Evolutionary conservation across 2,888 invertebrate genomes (phyloP).

Genomic region (Apodemia hepburni): DNA sequence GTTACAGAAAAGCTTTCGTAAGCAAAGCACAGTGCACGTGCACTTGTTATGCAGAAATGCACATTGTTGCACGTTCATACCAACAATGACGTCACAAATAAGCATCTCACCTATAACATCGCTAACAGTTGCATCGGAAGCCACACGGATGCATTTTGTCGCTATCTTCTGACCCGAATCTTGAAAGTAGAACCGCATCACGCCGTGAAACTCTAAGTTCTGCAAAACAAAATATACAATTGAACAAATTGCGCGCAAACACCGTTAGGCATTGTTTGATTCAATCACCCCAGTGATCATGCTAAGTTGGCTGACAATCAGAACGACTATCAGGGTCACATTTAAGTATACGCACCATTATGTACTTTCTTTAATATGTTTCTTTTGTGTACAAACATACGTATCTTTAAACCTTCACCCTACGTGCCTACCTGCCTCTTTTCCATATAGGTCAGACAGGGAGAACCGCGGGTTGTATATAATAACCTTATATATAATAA

Average conservation of each 20-base stretch:
- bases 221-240: constrained; percentile 61
- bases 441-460: too few relatives aligned
- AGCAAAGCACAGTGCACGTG: not conserved
- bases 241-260: constrained; percentile 18
- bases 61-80: constrained; percentile 3
- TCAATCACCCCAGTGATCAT: constrained; percentile 4
- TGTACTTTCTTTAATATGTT: constrained; percentile 4
- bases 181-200: constrained; percentile 99
- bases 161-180: constrained; percentile 99
- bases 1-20: constrained; percentile 6
- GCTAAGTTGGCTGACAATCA: constrained; percentile 2
- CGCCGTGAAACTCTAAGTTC: constrained; percentile 99
- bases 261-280: constrained; percentile 12
- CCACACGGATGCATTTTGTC: constrained; percentile 98
- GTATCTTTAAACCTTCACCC: too few relatives aligned
- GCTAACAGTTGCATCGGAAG: constrained; percentile 96
- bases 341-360: constrained; percentile 1
- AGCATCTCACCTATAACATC: constrained; percentile 90
- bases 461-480: too few relatives aligned
- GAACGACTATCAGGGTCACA: constrained; percentile 15
- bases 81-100: constrained; percentile 5
- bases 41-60: constrained; percentile 10
- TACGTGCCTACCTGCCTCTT: too few relatives aligned
- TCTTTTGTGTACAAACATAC: too few relatives aligned
- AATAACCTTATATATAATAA: too few relatives aligned